Base-by-base conservation (phyloP, 2,888 invertebrate genomes). In the Apotomis turbidana region DNA sequence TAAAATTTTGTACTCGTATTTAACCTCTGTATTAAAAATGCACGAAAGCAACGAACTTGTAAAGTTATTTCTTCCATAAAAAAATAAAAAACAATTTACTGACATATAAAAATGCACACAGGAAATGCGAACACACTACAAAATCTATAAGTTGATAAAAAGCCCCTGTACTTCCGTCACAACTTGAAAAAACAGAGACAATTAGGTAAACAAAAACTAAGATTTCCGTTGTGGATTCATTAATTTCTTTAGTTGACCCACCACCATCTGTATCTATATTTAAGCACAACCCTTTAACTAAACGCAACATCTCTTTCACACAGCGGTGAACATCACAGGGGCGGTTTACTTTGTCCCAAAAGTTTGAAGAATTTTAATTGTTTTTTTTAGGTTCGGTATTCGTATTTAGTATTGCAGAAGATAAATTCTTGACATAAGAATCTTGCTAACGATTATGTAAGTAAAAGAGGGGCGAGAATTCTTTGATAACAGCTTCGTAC, bases 181-280 rank as follows among this genome's bases (percentile, higher is more conserved):
- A 10, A 9, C 57, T 57, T 36, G 36, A 57, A 57, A 10, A 36
- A 36, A 5, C 36, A 57, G 12, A 57, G 12, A 36, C 57, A 36
- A 12, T 9, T 57, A 12, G 12, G 36, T 57, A 36, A 51, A 62
- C 49, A 62, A 63, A 63, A 63, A 63, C 52, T 10, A n/a, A n/a
- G n/a, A 36, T 49, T 12, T 27, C 49, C 27, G 46, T 13, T 51
- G 9, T 52, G 41, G 4, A 12, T 52, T 13, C 63, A 52, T 63
- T 63, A 63, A 3, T 2, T 41, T 58, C 9, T 8, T 63, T 38
- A 62, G 51, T 36, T 60, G 70, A 66, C 70, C 59, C 51, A 70
- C 58, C 64, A 54, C 59, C 70, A 71, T 71, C 71, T 67, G 67
- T 54, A 66, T 36, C 61, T 67, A 71, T 71, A 63, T 62, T 71